Conservation (phyloP, 2,113 vertebrate genomes). For the Hyperoodon ampullatus region DNA sequence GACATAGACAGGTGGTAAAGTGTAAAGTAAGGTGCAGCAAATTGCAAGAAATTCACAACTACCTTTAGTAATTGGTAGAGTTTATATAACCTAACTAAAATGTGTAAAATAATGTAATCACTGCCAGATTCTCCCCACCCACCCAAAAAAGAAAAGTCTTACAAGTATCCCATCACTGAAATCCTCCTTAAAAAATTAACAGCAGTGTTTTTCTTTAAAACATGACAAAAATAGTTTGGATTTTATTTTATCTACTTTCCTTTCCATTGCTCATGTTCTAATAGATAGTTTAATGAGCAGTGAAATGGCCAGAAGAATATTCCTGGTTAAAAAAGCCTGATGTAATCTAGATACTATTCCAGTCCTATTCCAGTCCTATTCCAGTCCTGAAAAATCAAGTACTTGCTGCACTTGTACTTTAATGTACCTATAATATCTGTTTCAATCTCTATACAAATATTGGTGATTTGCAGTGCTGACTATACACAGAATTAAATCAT, state of each 20-base stretch:
- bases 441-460: background rate
- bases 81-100: conserved; percentile 67
- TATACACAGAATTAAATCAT: background rate
- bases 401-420: background rate
- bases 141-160: conserved; percentile 40
- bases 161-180: conserved; percentile 26
- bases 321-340: background rate
- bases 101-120: conserved; percentile 54
- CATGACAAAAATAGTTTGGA: conserved; percentile 21
- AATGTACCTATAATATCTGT: background rate
- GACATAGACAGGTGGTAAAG: background rate
- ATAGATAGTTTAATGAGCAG: conserved; percentile 25
- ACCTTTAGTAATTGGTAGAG: conserved; percentile 57
- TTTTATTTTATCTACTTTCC: conserved; percentile 46
- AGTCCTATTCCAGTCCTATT: background rate
- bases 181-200: conserved; percentile 30
- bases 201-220: conserved; percentile 24
- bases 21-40: conserved; percentile 30
- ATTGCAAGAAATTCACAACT: conserved; percentile 52
- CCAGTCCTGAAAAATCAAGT: background rate
- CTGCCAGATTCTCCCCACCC: background rate
- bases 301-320: conserved; percentile 37
- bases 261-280: background rate
- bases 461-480: background rate
- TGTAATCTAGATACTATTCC: background rate